A percentile compares a stretch with the other conserved stretches of the same genome.
phyloP scores from a whole-genome alignment of 1,140 invertebrate species.

The Megalopta genalis region DNA sequence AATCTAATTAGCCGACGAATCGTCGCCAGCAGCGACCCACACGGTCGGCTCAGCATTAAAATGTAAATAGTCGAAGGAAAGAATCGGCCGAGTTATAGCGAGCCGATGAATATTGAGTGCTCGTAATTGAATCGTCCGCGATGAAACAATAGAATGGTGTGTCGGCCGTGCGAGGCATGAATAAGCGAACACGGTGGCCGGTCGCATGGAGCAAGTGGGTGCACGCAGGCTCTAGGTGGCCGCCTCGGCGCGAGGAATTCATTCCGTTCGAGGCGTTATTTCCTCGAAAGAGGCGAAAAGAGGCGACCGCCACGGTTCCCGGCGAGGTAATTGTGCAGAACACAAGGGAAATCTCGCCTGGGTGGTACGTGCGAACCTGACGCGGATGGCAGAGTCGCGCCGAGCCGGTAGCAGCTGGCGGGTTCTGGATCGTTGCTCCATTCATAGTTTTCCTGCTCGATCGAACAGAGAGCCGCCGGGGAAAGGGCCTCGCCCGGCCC shows the following conservation, averaged over 20 bases:
- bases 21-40: too few species aligned
- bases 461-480: constrained; percentile 14
- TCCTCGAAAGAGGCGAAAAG: not conserved
- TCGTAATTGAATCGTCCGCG: not conserved
- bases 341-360: constrained; percentile 41
- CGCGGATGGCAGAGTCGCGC: constrained; percentile 8
- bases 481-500: not conserved
- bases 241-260: not conserved
- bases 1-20: too few species aligned
- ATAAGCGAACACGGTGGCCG: not conserved
- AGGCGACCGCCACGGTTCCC: constrained; percentile 25
- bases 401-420: constrained; percentile 35
- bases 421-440: constrained; percentile 57
- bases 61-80: too few species aligned
- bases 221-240: not conserved
- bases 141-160: not conserved
- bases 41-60: too few species aligned
- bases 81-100: too few species aligned
- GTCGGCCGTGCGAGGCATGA: not conserved
- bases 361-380: constrained; percentile 40
- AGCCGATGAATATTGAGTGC: not conserved
- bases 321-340: constrained; percentile 52
- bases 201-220: not conserved
- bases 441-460: constrained; percentile 55
- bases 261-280: constrained; percentile 12